Percentiles rank a stretch among this genome's conserved stretches.
Conservation (phyloP, 2,113 vertebrate species). For the Alces alces region DNA sequence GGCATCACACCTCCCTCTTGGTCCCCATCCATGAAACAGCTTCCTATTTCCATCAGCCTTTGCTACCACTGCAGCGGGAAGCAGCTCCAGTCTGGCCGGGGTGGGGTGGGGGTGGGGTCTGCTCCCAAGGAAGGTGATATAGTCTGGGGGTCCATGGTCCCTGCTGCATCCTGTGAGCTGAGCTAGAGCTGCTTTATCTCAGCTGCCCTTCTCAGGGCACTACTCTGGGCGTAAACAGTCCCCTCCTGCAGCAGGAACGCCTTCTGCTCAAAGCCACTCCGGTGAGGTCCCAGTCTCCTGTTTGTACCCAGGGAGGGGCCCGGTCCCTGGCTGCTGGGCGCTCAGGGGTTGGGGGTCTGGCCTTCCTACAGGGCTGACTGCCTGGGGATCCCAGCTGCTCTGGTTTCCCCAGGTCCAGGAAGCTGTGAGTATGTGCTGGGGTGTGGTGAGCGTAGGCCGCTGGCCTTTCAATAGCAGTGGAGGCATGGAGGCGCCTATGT, state of each 20-base stretch:
- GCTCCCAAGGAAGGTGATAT: constrained; percentile 11
- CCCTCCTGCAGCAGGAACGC: constrained; percentile 34
- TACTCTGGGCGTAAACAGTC: not conserved
- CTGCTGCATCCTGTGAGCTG: constrained; percentile 45
- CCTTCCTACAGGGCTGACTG: not conserved
- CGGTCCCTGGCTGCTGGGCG: not conserved
- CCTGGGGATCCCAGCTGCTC: not conserved
- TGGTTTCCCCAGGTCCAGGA: not conserved
- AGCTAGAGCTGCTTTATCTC: not conserved
- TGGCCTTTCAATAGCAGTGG: not conserved
- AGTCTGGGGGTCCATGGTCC: not conserved
- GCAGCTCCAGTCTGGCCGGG: not conserved
- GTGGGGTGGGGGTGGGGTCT: not conserved
- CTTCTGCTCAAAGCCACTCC: not conserved
- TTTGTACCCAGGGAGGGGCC: not conserved
- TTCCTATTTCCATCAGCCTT: not conserved
- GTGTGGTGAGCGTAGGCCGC: not conserved
- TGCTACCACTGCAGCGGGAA: not conserved
- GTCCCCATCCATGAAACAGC: not conserved
- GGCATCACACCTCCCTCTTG: not conserved
- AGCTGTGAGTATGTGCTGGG: not conserved
- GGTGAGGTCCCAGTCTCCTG: not conserved
- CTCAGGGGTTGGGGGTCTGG: not conserved
- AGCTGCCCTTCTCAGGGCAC: not conserved
- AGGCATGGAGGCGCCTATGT: not conserved